Percentiles rank a stretch among this genome's conserved stretches.
Conservation (phyloP, 2,888 invertebrate species). For the Torymus auratus region DNA sequence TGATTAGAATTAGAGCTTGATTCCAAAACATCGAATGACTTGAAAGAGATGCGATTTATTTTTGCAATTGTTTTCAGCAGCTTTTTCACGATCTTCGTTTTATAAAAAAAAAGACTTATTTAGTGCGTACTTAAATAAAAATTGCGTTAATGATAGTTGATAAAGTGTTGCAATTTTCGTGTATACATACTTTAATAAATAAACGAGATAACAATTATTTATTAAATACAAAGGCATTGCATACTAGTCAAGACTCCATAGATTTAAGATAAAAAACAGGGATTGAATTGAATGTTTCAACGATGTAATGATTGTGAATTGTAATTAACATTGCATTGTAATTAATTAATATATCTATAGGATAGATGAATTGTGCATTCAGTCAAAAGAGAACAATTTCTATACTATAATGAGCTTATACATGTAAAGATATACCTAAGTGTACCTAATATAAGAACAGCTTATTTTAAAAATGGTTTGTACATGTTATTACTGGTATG, state of each 20-base stretch:
- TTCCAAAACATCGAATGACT: slow-evolving; percentile 58
- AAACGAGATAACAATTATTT: slow-evolving; percentile 52
- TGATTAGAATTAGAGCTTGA: slow-evolving; percentile 51
- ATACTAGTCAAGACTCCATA: slow-evolving; percentile 73
- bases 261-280: slow-evolving; percentile 68
- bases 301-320: slow-evolving; percentile 61
- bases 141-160: slow-evolving; percentile 38
- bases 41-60: slow-evolving; percentile 51
- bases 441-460: slow-evolving; percentile 74
- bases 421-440: slow-evolving; percentile 75
- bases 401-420: slow-evolving; percentile 76
- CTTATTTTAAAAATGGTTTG: slow-evolving; percentile 68
- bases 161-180: slow-evolving; percentile 40
- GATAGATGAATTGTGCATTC: slow-evolving; percentile 60
- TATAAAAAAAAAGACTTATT: slow-evolving; percentile 51
- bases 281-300: slow-evolving; percentile 69
- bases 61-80: slow-evolving; percentile 50
- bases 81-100: slow-evolving; percentile 49
- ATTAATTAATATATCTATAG: slow-evolving; percentile 55
- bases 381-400: slow-evolving; percentile 67
- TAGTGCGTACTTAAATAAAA: slow-evolving; percentile 51
- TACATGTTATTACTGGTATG: slow-evolving; percentile 57
- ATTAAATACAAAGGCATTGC: slow-evolving; percentile 60
- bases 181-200: slow-evolving; percentile 51
- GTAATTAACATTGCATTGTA: slow-evolving; percentile 57